A percentile compares a stretch with the other conserved stretches of the same genome.
phyloP scores from a whole-genome alignment of 2,888 invertebrate species.

The Philaethria dido region DNA sequence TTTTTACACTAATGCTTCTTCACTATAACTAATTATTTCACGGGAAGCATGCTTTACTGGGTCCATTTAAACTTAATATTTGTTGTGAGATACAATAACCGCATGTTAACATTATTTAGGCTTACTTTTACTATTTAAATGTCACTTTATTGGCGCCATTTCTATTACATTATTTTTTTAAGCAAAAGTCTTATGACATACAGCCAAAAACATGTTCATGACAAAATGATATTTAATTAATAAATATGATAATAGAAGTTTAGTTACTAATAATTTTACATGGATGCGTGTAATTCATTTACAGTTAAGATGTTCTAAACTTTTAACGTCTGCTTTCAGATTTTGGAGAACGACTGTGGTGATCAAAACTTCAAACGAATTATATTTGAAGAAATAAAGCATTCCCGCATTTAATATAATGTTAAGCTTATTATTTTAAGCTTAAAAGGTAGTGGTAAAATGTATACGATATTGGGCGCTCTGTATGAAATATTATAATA shows the following conservation, averaged over 20 bases:
- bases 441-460: slow-evolving; percentile 20
- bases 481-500: slow-evolving; percentile 6
- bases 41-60: slow-evolving; percentile 60
- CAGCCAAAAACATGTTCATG: slow-evolving; percentile 3
- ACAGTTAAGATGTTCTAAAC: background rate
- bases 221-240: slow-evolving; percentile 4
- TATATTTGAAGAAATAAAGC: slow-evolving; percentile 31
- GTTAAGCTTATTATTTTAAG: slow-evolving; percentile 21
- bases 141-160: slow-evolving; percentile 21
- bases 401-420: slow-evolving; percentile 42
- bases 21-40: slow-evolving; percentile 54
- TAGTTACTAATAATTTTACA: background rate
- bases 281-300: background rate
- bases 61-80: slow-evolving; percentile 68
- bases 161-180: background rate
- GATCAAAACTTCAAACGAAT: slow-evolving; percentile 36
- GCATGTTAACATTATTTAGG: slow-evolving; percentile 41
- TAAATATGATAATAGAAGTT: background rate
- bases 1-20: slow-evolving; percentile 65
- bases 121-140: background rate
- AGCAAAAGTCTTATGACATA: background rate
- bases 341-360: slow-evolving; percentile 52
- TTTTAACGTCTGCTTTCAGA: slow-evolving; percentile 44
- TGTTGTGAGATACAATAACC: slow-evolving; percentile 77
- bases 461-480: slow-evolving; percentile 14